phyloP scores from a whole-genome alignment of 2,113 vertebrate species.

The Chitala chitala region DNA sequence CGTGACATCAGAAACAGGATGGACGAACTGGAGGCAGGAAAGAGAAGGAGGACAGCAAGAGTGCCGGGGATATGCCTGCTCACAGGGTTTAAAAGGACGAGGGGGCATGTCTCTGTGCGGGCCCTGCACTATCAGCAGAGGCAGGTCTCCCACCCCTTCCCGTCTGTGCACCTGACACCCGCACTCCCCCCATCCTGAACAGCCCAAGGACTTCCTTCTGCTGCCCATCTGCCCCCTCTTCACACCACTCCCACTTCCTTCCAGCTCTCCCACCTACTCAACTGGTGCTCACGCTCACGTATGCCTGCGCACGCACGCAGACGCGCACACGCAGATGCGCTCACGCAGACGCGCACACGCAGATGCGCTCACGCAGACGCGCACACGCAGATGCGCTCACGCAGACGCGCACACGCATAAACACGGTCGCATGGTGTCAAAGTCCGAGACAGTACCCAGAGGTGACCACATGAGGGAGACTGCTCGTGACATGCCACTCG shows the following conservation, averaged over 20 bases:
- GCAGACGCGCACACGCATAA: not conserved
- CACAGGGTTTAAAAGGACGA: not conserved
- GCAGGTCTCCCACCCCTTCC: slow-evolving; percentile 48
- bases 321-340: slow-evolving; percentile 37
- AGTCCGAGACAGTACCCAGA: slow-evolving; percentile 8
- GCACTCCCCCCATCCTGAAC: slow-evolving; percentile 61
- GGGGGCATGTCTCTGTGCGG: not conserved
- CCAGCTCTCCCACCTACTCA: slow-evolving; percentile 74
- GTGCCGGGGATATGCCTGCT: not conserved
- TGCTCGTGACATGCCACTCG: not conserved
- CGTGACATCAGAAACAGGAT: not conserved
- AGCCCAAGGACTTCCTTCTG: slow-evolving; percentile 70
- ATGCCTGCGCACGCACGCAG: slow-evolving; percentile 51
- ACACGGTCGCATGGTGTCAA: not conserved
- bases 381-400: too few relatives aligned
- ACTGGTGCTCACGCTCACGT: slow-evolving; percentile 60
- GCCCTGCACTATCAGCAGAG: slow-evolving; percentile 21
- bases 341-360: slow-evolving; percentile 19
- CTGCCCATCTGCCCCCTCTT: slow-evolving; percentile 78
- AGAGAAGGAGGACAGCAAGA: not conserved
- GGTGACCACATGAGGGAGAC: slow-evolving; percentile 13
- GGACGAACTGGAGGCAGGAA: not conserved
- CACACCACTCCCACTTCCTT: slow-evolving; percentile 72
- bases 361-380: slow-evolving; percentile 16
- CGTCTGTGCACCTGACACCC: slow-evolving; percentile 66